Evolutionary conservation across 2,797 vertebrate genomes (phyloP), one percentile per base, ranked within the genome.

Genomic region (Loris lydekkerianus): DNA sequence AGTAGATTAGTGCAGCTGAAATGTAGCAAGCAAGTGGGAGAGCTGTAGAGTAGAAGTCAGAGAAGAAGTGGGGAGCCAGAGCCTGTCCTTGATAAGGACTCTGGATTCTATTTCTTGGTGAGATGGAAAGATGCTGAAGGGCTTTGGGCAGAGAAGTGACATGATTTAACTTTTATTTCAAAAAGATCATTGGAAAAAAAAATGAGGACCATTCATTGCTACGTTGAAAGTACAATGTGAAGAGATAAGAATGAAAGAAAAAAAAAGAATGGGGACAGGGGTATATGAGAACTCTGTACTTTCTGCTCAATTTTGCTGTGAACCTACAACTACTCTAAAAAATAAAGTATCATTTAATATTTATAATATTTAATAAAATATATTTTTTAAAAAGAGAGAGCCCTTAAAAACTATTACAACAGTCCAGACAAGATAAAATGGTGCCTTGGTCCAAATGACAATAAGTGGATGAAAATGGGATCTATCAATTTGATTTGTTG

Each of bases 91-190:
- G 70, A 10, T 34, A 86, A 94, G 23, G 29, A 43, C 25, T 83
- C 61, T 75, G 60, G 29, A 65, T 72, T 90, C 58, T 56, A 34
- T 37, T 93, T 91, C 70, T 91, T 40, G 60, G 60, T 37, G 9
- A 77, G n/a, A 70, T 29, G 15, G 34, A 31, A 93, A 20, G 63
- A 92, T 15, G 65, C 4, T 60, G 15, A 92, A 92, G 60, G 10
- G 29, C 85, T 90, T 29, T 20, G 5, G 25, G 29, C 17, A 94
- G 31, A 80, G 9, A 31, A 90, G 6, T 78, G 25, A 53, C 49
- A 77, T 29, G n/a, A 90, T 60, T 94, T 84, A 84, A 84, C 23
- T 90, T 96, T 87, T 72, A 93, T 91, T 93, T 58, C 80, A 82
- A 82, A 92, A 95, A 72, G 13, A 82, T 89, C 13, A 92, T 53